phyloP scores from a whole-genome alignment of 2,113 vertebrate genomes.

The Rana temporaria region DNA sequence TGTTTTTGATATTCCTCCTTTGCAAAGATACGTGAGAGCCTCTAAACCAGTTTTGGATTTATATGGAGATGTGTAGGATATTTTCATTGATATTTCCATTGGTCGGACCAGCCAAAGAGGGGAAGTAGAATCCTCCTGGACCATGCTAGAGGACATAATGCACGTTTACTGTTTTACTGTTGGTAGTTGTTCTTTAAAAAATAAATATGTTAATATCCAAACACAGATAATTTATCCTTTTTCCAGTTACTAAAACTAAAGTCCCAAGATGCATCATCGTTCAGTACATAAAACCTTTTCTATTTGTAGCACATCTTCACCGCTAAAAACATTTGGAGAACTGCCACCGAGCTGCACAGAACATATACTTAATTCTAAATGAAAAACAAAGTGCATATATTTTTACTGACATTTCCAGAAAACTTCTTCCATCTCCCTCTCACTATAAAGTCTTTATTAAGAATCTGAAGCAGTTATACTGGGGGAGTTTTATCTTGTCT shows the following conservation, averaged over 20 bases:
- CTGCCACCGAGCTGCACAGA: background rate
- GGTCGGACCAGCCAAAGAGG: no score
- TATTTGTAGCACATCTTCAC: conserved; percentile 37
- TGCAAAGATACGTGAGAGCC: no score
- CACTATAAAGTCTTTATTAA: conserved; percentile 31
- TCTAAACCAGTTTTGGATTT: no score
- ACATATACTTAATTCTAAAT: conserved; percentile 18
- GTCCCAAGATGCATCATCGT: conserved; percentile 16
- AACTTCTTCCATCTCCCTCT: background rate
- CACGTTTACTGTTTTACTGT: no score
- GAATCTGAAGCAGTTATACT: conserved; percentile 42
- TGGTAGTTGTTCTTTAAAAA: no score
- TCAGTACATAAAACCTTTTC: conserved; percentile 29
- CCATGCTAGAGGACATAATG: no score
- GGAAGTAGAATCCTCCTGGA: no score
- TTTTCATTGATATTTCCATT: no score
- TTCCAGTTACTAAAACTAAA: conserved; percentile 15
- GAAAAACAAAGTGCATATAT: conserved; percentile 33
- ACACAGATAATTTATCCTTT: background rate
- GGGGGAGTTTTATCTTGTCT: conserved; percentile 32
- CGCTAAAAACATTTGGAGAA: conserved; percentile 27
- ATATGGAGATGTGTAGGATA: no score
- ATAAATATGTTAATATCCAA: conserved; percentile 16
- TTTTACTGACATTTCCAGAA: conserved; percentile 10
- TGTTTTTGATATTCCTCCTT: no score